Percentiles rank a stretch among this genome's conserved stretches.
Conservation (phyloP, 1,140 invertebrate species). For the Euwallacea similis region DNA sequence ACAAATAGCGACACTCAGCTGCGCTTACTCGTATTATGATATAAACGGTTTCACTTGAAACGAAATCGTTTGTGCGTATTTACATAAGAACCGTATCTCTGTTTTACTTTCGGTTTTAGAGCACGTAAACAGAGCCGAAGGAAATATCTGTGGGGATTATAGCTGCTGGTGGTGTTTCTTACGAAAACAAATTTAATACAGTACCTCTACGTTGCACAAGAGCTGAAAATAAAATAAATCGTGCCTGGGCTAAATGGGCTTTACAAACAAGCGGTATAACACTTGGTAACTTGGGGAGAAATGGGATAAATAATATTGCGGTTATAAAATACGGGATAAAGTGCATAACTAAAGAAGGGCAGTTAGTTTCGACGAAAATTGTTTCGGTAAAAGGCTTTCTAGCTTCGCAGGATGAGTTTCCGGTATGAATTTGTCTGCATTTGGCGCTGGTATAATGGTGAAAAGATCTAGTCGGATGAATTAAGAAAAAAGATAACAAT, state of each 20-base stretch:
- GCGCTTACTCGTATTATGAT: too few relatives aligned
- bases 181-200: constrained; percentile 5
- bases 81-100: constrained; percentile 2
- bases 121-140: background rate
- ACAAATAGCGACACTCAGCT: too few relatives aligned
- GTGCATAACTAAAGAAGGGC: constrained; percentile 2
- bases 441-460: background rate
- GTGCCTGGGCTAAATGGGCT: constrained; percentile 1
- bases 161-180: constrained; percentile 3
- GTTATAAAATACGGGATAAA: constrained; percentile 7
- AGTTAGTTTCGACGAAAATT: constrained; percentile 12
- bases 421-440: constrained; percentile 10
- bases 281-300: constrained; percentile 3
- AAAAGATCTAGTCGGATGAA: too few relatives aligned
- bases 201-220: background rate
- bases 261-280: constrained; percentile 6
- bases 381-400: constrained; percentile 1
- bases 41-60: background rate
- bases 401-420: background rate
- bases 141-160: constrained; percentile 5
- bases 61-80: background rate
- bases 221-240: constrained; percentile 7
- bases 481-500: too few relatives aligned
- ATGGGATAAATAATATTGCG: constrained; percentile 7
- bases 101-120: constrained; percentile 4